Conservation (phyloP, 2,113 vertebrate species). For the Prochilodus magdalenae region DNA sequence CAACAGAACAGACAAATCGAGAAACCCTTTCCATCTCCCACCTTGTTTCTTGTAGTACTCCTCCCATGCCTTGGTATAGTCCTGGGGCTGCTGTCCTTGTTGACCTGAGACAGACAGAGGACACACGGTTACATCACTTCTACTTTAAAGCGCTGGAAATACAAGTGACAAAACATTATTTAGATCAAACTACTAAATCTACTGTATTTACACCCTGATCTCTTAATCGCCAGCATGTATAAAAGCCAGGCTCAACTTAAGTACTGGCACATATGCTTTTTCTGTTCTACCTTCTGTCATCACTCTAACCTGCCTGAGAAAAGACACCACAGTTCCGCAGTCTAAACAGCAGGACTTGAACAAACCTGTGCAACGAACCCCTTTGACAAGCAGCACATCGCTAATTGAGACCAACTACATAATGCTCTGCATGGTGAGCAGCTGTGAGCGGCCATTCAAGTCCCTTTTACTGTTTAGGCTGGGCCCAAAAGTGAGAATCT, state of each 20-base stretch:
- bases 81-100: conserved; percentile 81
- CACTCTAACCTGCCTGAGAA: conserved; percentile 29
- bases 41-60: conserved; percentile 87
- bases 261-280: neutral
- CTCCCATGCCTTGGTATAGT: conserved; percentile 85
- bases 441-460: conserved; percentile 55
- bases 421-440: conserved; percentile 54
- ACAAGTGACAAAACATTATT: neutral
- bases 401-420: conserved; percentile 53
- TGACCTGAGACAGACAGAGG: conserved; percentile 72
- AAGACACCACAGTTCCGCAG: conserved; percentile 51
- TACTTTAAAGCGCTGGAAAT: neutral
- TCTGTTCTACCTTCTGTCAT: neutral
- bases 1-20: neutral
- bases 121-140: neutral
- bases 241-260: neutral
- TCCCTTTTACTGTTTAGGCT: conserved; percentile 71
- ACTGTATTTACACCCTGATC: neutral
- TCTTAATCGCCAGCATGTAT: neutral
- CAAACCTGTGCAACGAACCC: conserved; percentile 27
- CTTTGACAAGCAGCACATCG: conserved; percentile 49
- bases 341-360: conserved; percentile 73
- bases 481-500: conserved; percentile 69
- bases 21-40: conserved; percentile 47
- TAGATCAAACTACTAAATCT: neutral